Conservation (phyloP, 2,113 vertebrate species). For the Seriola aureovittata region DNA sequence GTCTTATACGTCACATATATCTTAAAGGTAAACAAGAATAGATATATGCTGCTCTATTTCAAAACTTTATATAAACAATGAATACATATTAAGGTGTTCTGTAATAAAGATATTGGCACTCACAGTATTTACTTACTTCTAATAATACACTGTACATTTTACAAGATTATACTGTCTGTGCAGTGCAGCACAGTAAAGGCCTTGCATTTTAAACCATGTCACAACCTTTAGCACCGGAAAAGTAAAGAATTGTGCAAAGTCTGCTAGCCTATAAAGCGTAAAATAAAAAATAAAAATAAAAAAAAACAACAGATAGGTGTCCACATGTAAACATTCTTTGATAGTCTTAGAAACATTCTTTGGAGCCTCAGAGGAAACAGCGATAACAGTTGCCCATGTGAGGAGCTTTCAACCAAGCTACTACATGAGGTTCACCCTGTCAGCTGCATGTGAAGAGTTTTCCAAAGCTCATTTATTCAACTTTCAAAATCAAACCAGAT, state of each 20-base stretch:
- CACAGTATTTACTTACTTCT: slow-evolving; percentile 82
- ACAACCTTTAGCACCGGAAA: slow-evolving; percentile 63
- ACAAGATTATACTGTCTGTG: slow-evolving; percentile 54
- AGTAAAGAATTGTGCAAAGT: slow-evolving; percentile 72
- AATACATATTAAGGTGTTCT: slow-evolving; percentile 72
- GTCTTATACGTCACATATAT: slow-evolving; percentile 71
- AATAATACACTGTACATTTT: slow-evolving; percentile 73
- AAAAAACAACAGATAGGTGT: slow-evolving; percentile 31
- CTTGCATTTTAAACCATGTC: slow-evolving; percentile 50
- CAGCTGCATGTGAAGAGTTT: neutral
- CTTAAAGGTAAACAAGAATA: slow-evolving; percentile 68
- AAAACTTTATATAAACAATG: slow-evolving; percentile 70
- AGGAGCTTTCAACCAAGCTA: neutral
- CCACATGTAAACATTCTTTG: slow-evolving; percentile 67
- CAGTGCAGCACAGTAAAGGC: slow-evolving; percentile 42
- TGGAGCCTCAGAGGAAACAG: slow-evolving; percentile 24
- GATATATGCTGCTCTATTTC: slow-evolving; percentile 64
- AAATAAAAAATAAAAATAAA: neutral
- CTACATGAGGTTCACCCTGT: neutral
- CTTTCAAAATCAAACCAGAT: slow-evolving; percentile 11
- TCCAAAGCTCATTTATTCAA: neutral
- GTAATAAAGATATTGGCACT: slow-evolving; percentile 77
- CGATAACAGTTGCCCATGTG: neutral
- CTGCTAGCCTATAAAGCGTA: slow-evolving; percentile 42
- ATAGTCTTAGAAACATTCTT: slow-evolving; percentile 45